Percentiles rank a stretch among this genome's conserved stretches.
These are phyloP conservation scores for Chiridota heheva DNA, from an alignment of 35 echinoderm and acorn worm genomes.

Conservation along the genomic window DNA sequence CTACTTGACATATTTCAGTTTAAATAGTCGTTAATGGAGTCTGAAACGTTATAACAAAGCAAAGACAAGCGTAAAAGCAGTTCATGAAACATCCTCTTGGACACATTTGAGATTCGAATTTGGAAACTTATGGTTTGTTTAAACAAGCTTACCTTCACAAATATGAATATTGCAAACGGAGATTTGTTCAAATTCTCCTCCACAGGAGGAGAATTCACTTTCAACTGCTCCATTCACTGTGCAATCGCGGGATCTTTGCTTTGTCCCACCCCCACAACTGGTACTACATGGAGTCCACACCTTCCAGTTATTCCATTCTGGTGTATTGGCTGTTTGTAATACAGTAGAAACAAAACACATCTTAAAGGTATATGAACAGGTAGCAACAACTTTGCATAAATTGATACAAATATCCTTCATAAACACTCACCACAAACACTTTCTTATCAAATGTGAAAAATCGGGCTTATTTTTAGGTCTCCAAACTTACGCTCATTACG, in stretches of 20 bases:
- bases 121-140: not conserved
- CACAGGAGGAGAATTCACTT: no score
- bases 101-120: not conserved
- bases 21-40: no score
- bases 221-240: not conserved
- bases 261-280: constrained; percentile 6
- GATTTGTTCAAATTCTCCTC: constrained; percentile 51
- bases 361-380: no score
- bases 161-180: constrained; percentile 35
- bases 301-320: constrained; percentile 1
- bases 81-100: not conserved
- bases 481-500: no score
- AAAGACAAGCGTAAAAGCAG: not conserved
- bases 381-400: no score
- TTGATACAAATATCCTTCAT: no score
- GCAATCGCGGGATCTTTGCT: not conserved
- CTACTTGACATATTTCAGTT: no score
- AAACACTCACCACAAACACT: no score
- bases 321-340: not conserved
- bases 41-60: not conserved
- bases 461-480: no score
- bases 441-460: no score
- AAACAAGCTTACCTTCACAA: constrained; percentile 55
- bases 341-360: no score
- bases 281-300: not conserved